A percentile compares a stretch with the other conserved stretches of the same genome.
Conservation (phyloP, 2,113 vertebrate genomes). For the Morphnarchus princeps region DNA sequence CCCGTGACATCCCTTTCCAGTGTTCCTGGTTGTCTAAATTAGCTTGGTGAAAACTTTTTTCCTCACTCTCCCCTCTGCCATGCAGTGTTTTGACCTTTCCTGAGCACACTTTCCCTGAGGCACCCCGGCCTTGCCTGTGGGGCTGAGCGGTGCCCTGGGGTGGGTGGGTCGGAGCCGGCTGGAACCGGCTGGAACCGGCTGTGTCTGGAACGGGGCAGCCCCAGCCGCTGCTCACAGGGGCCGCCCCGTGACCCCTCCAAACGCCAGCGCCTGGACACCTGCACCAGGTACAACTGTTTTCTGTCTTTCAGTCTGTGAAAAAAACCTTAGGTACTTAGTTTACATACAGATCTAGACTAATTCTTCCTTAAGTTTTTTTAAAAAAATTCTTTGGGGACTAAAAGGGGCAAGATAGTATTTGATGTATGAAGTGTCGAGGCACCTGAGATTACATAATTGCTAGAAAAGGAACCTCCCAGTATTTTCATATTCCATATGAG, state of each 20-base stretch:
- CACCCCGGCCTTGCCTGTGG: no score
- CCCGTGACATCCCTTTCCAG: neutral
- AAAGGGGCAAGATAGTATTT: neutral
- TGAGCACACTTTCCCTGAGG: neutral
- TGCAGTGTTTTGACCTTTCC: neutral
- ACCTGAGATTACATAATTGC: neutral
- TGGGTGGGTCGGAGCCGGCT: accelerated
- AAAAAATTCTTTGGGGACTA: neutral
- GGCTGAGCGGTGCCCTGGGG: accelerated
- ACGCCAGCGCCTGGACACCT: accelerated
- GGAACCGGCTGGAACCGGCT: accelerated
- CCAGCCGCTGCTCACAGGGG: neutral
- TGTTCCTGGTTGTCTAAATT: neutral
- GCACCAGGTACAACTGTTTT: accelerated
- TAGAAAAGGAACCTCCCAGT: neutral
- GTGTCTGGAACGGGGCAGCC: accelerated
- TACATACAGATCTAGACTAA: neutral
- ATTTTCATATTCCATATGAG: neutral
- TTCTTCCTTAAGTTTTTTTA: neutral
- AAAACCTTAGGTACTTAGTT: accelerated
- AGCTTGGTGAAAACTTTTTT: neutral
- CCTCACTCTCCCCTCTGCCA: neutral
- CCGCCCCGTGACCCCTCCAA: accelerated
- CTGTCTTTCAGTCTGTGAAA: neutral
- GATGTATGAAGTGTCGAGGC: neutral